Conservation (phyloP, 2,797 vertebrate genomes). For the Propithecus perrieri region DNA sequence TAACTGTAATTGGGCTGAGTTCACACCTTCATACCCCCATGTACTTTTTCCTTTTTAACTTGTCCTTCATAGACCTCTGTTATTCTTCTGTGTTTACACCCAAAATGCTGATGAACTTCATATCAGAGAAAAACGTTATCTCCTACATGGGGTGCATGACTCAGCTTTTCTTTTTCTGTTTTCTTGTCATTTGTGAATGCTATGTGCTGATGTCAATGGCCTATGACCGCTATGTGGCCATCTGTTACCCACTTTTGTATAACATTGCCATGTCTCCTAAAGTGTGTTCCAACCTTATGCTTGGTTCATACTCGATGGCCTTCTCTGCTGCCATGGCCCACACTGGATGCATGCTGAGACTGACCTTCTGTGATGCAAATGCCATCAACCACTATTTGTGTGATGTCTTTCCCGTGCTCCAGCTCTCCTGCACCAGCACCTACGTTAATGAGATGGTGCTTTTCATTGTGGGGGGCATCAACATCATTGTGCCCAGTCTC, state of each 20-base stretch:
- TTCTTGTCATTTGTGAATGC: constrained; percentile 69
- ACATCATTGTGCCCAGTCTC: neutral
- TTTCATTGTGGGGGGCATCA: constrained; percentile 7
- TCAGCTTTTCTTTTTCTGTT: constrained; percentile 61
- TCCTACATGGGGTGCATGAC: constrained; percentile 61
- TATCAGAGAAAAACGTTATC: constrained; percentile 52
- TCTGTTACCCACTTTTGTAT: constrained; percentile 70
- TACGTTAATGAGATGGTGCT: neutral
- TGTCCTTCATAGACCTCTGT: constrained; percentile 58
- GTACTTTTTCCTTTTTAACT: constrained; percentile 71
- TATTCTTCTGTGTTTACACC: constrained; percentile 63
- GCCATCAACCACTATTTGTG: constrained; percentile 67
- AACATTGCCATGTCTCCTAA: constrained; percentile 44
- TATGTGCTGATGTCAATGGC: constrained; percentile 71
- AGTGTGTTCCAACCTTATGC: neutral
- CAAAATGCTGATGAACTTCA: constrained; percentile 61
- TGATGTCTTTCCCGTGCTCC: constrained; percentile 50
- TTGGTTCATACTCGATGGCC: constrained; percentile 31
- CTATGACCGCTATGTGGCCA: constrained; percentile 68
- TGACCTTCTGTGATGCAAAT: constrained; percentile 60
- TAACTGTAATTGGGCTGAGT: constrained; percentile 52
- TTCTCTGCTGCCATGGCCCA: constrained; percentile 38
- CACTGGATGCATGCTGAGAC: constrained; percentile 49
- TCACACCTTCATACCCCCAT: constrained; percentile 51
- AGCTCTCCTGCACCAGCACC: constrained; percentile 59